A percentile compares a stretch with the other conserved stretches of the same genome.
These are phyloP conservation scores for Panthera uncia DNA, from an alignment of 2,113 vertebrate species.

Conservation along the genomic window DNA sequence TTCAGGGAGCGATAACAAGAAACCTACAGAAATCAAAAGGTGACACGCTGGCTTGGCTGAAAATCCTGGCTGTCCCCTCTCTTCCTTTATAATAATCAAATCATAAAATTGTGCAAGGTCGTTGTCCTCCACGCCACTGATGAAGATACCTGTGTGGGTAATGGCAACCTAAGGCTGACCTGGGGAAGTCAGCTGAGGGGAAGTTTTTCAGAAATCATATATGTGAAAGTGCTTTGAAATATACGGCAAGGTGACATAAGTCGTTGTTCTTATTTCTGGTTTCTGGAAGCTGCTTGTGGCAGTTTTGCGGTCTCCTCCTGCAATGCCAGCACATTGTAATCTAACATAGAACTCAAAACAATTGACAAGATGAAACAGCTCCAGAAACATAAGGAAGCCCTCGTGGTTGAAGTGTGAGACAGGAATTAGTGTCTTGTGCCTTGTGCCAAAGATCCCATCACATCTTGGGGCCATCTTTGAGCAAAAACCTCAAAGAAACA, in stretches of 20 bases:
- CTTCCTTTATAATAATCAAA: neutral
- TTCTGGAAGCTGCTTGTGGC: neutral
- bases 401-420: neutral
- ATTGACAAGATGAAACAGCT: conserved; percentile 37
- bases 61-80: neutral
- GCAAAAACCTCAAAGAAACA: neutral
- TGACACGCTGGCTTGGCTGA: neutral
- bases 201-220: neutral
- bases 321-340: neutral
- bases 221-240: neutral
- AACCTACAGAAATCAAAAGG: neutral
- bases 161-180: neutral
- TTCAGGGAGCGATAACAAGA: neutral
- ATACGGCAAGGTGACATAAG: neutral
- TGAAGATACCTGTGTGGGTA: neutral
- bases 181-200: neutral
- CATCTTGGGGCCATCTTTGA: neutral
- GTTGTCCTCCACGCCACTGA: neutral
- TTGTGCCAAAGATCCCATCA: neutral
- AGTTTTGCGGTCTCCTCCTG: neutral
- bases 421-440: neutral
- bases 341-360: conserved; percentile 44
- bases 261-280: neutral
- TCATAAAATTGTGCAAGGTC: neutral
- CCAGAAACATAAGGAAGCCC: neutral